These are phyloP conservation scores for Lobophora halterata DNA, from an alignment of 2,888 invertebrate species.

Conservation along the genomic window DNA sequence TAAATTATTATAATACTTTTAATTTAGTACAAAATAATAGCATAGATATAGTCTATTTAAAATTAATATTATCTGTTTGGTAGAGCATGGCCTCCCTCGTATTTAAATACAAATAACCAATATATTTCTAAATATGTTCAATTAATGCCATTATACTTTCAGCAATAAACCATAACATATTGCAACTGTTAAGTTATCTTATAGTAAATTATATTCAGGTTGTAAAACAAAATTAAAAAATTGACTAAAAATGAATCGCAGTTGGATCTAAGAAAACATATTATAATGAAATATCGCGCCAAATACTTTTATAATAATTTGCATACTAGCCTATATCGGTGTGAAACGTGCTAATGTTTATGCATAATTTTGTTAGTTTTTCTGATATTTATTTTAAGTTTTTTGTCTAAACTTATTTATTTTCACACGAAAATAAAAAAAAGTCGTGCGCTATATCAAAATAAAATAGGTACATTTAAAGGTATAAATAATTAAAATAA, in stretches of 20 bases:
- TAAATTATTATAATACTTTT: too few relatives aligned
- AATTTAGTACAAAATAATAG: constrained; percentile 41
- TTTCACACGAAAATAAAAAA: too few relatives aligned
- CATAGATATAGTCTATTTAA: constrained; percentile 50
- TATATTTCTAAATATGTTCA: constrained; percentile 24
- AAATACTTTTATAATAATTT: constrained; percentile 17
- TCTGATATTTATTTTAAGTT: too few relatives aligned
- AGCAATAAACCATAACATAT: constrained; percentile 11
- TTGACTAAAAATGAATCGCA: constrained; percentile 3
- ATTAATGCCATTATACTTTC: constrained; percentile 28
- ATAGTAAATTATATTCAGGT: constrained; percentile 12
- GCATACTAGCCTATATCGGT: constrained; percentile 10
- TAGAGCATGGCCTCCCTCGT: constrained; percentile 39
- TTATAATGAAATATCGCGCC: constrained; percentile 8
- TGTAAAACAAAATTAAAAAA: too few relatives aligned
- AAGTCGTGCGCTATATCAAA: too few relatives aligned
- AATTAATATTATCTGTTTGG: constrained; percentile 29
- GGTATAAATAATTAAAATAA: too few relatives aligned
- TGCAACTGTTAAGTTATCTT: constrained; percentile 12
- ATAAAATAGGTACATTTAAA: too few relatives aligned
- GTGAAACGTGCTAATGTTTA: background rate
- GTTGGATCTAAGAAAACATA: constrained; percentile 3
- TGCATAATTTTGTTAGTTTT: background rate
- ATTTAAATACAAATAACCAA: constrained; percentile 41
- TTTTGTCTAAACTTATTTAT: too few relatives aligned